Conservation (phyloP, 2,797 vertebrate species). For the Synanceia verrucosa region DNA sequence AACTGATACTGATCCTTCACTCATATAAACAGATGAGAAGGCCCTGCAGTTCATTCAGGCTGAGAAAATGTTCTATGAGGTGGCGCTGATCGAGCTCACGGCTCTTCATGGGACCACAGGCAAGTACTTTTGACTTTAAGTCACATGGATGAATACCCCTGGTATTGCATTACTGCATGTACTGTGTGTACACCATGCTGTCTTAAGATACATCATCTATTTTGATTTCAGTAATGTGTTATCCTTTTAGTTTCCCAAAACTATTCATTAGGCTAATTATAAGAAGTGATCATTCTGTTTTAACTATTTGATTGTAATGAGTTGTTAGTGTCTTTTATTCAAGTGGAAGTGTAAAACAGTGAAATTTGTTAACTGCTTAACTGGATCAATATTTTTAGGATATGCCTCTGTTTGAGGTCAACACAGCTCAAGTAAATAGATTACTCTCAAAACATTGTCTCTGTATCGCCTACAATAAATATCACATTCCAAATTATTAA, state of each 20-base stretch:
- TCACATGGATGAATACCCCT: constrained; percentile 5
- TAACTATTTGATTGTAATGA: neutral
- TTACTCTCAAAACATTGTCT: neutral
- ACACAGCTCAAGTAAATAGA: neutral
- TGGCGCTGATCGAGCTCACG: constrained; percentile 82
- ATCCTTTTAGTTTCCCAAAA: constrained; percentile 2
- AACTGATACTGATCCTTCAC: constrained; percentile 80
- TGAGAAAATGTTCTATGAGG: constrained; percentile 87
- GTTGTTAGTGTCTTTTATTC: neutral
- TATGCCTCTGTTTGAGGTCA: neutral
- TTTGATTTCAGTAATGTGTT: constrained; percentile 1
- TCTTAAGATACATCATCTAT: neutral
- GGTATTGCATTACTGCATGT: neutral
- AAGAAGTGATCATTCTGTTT: neutral
- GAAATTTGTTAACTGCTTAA: neutral
- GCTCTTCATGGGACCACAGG: constrained; percentile 80
- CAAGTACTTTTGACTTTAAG: constrained; percentile 69
- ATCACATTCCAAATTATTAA: neutral
- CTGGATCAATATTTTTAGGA: neutral
- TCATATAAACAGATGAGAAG: constrained; percentile 85
- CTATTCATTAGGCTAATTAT: neutral
- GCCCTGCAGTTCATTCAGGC: constrained; percentile 82
- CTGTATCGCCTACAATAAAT: too few species aligned
- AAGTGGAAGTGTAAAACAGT: neutral
- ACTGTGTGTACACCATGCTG: neutral